phyloP scores from a whole-genome alignment of 53 echinoderm and acorn worm genomes.

The Crossaster papposus region DNA sequence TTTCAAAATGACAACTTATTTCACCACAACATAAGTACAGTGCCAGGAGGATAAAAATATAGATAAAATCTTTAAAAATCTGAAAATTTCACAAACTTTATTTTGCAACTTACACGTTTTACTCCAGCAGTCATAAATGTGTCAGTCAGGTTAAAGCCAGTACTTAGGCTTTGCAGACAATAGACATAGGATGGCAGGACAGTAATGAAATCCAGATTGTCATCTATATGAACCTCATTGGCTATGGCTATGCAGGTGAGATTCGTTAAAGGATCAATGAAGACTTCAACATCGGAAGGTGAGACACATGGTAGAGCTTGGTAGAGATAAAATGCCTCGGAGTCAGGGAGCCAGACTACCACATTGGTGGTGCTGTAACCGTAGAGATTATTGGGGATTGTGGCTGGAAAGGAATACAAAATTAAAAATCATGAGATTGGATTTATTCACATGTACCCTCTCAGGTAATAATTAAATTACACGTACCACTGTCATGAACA shows the following conservation, averaged over 20 bases:
- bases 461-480: too few species aligned
- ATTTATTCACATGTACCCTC: too few species aligned
- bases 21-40: too few species aligned
- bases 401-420: conserved; percentile 13
- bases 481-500: too few species aligned
- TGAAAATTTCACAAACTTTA: too few species aligned
- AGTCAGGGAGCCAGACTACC: conserved; percentile 30
- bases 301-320: conserved; percentile 63
- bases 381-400: conserved; percentile 13
- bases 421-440: not conserved
- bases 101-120: conserved; percentile 56
- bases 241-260: conserved; percentile 71
- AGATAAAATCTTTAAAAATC: too few species aligned
- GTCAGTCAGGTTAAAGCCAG: conserved; percentile 57
- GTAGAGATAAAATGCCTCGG: conserved; percentile 39
- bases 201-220: conserved; percentile 7
- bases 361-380: conserved; percentile 28
- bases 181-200: conserved; percentile 65
- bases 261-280: conserved; percentile 47
- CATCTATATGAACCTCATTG: conserved; percentile 46
- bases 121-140: conserved; percentile 70
- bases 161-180: conserved; percentile 53
- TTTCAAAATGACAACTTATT: too few species aligned
- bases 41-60: too few species aligned
- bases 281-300: conserved; percentile 66